These are phyloP conservation scores for Natrix natrix DNA, from an alignment of 2,797 vertebrate genomes.

Conservation along the genomic window DNA sequence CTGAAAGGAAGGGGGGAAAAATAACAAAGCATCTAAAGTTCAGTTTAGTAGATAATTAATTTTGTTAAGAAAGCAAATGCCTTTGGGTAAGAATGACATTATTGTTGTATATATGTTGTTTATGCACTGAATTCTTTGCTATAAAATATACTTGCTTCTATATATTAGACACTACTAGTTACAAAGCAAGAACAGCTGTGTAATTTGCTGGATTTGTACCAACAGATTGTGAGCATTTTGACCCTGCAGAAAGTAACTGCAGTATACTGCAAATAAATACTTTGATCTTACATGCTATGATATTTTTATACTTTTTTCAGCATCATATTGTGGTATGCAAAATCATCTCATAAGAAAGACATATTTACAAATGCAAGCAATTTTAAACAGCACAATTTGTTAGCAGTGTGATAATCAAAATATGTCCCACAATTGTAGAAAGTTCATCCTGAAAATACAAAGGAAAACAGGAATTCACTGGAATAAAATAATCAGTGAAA, in stretches of 20 bases:
- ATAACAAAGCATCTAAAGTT: neutral
- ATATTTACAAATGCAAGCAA: neutral
- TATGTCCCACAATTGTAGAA: neutral
- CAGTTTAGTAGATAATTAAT: neutral
- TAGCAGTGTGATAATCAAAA: neutral
- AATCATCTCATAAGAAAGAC: neutral
- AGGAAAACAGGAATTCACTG: neutral
- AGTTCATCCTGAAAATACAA: neutral
- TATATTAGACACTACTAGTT: neutral
- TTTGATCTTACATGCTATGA: neutral
- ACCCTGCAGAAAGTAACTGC: neutral
- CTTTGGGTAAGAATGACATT: neutral
- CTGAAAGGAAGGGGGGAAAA: neutral
- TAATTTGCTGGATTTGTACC: neutral
- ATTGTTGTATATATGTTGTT: neutral
- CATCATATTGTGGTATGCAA: neutral
- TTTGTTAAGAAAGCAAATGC: neutral
- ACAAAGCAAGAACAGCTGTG: neutral
- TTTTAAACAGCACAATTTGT: neutral
- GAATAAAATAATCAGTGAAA: neutral
- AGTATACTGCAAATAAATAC: neutral
- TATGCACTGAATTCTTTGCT: neutral
- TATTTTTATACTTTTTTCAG: neutral
- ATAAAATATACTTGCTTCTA: neutral
- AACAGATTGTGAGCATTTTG: neutral